Evolutionary conservation across 2,888 invertebrate genomes (phyloP), one percentile per base, ranked within the genome.

Genomic region (Cerceris ruficornis): DNA sequence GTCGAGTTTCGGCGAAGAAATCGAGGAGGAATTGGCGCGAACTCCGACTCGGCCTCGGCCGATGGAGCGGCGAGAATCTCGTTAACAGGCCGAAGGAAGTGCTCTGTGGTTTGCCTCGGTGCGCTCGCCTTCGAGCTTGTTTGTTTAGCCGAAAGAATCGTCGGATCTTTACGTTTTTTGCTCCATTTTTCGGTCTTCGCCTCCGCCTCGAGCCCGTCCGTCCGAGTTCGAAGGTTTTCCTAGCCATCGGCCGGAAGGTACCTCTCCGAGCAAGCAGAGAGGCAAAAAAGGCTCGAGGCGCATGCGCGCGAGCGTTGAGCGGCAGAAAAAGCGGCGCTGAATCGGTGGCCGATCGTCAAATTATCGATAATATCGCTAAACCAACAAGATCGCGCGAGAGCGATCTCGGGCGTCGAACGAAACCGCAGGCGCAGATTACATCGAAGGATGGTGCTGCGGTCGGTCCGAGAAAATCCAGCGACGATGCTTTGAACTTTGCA

Each of bases 301-400:
- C n/a, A n/a, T n/a, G n/a, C n/a, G n/a, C n/a, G n/a, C n/a, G 69
- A 73, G 81, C 65, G 79, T 82, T 81, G 88, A 88, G 90, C 88
- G 86, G 87, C 83, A 87, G 83, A 75, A 85, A 83, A 88, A 88
- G 87, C 84, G 86, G 69, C 73, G 76, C 54, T 70, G 77, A 69
- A 71, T 64, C 72, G 77, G 78, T 84, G 87, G 81, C 86, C 90
- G 91, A 90, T 91, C 90, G 90, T 91, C 91, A 90, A 92, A 92
- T 92, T 92, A 92, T 90, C 91, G 91, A 89, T 91, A 91, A 91
- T 92, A 89, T 89, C 86, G 88, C 88, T 91, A 92, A 92, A 92
- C 90, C 91, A 92, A 92, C 91, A 92, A 91, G 87, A 87, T 84
- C 68, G 73, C 67, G 75, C 83, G 75, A 58, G 74, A 62, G 39